Base-by-base conservation (phyloP, 2,888 invertebrate species). In the Polyommatus icarus region DNA sequence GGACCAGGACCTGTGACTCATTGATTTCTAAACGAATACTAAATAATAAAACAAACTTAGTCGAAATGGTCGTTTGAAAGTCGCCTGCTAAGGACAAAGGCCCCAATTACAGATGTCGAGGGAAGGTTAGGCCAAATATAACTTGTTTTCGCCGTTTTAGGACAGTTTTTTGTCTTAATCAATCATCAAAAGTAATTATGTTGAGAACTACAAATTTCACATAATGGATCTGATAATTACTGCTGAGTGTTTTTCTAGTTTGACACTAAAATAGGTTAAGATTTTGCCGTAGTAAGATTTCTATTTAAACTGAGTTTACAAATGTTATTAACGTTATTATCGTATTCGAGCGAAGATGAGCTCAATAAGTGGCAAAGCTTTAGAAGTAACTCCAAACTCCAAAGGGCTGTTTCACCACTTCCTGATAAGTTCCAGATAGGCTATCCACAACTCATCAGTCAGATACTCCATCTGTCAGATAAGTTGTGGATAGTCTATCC, bases 51-150 rank as follows among this genome's bases (percentile, higher is more conserved):
- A 81, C 86, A 86, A 90, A 91, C 89, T 85, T 83, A 85, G 87
- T 84, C 85, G 78, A 84, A 84, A 84, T 83, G 90, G 86, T 83
- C 91, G 83, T 91, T 91, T 92, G 90, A 92, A 93, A 90, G 93
- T 92, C 93, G 91, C 10, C 85, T 85, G 87, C 78, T 78, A 79
- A 85, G 90, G 91, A 77, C 92, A 89, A 91, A 88, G 90, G 91
- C 88, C 87, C 82, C 81, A 88, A 91, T 91, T 90, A 88, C 87
- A 86, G 87, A 87, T 87, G 89, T 85, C 90, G 82, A 80, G 10
- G 76, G 84, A 88, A 92, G 92, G 92, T 81, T 79, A 81, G 79
- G 79, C 79, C 80, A 79, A 79, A 81, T 82, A 81, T 80, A 81
- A 82, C 77, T 79, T 77, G 81, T 80, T 77, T 77, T 71, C 73